Percentiles rank a stretch among this genome's conserved stretches.
phyloP scores from a whole-genome alignment of 2,888 invertebrate genomes.

The Conistra vaccinii region DNA sequence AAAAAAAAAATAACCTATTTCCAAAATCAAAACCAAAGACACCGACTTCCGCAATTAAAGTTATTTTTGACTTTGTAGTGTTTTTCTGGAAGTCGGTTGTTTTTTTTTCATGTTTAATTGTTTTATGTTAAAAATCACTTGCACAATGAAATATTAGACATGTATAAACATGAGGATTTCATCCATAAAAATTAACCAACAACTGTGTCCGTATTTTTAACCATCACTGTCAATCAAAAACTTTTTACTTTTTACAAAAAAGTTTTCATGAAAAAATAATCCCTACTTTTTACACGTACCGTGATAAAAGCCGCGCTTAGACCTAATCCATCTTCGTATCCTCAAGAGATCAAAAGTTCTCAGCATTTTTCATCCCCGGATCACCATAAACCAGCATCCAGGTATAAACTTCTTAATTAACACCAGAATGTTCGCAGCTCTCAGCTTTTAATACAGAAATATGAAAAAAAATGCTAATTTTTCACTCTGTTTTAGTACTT shows the following conservation, averaged over 20 bases:
- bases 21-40: too few species aligned
- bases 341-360: constrained; percentile 42
- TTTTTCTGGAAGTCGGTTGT: too few species aligned
- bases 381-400: constrained; percentile 48
- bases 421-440: constrained; percentile 26
- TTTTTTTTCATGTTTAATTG: background rate
- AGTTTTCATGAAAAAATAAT: background rate
- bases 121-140: background rate
- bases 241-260: accelerated
- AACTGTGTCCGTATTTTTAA: too few species aligned
- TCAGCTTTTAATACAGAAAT: constrained; percentile 51
- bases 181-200: background rate
- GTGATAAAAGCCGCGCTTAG: constrained; percentile 16
- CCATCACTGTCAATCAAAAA: background rate
- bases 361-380: constrained; percentile 42
- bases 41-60: too few species aligned
- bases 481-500: constrained; percentile 14
- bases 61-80: too few species aligned
- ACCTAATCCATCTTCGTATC: constrained; percentile 39
- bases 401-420: constrained; percentile 53
- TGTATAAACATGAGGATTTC: background rate
- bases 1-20: too few species aligned
- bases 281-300: background rate
- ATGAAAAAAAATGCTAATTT: constrained; percentile 48
- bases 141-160: background rate